These are phyloP conservation scores for Poecilobothrus nobilitatus DNA, from an alignment of 2,888 invertebrate genomes.

Conservation along the genomic window DNA sequence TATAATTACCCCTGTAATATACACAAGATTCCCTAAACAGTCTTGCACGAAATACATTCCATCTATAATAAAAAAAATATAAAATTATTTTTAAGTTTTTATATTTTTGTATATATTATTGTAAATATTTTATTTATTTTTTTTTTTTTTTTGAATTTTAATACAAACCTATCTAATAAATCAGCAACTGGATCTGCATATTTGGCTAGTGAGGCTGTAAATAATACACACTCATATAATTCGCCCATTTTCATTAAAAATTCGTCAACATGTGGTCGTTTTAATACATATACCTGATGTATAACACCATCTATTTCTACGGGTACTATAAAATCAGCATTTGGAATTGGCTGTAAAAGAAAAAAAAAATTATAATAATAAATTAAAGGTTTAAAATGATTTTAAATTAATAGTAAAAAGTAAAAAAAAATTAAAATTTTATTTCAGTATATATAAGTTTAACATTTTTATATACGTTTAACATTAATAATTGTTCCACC, in stretches of 20 bases:
- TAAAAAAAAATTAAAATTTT: too few relatives aligned
- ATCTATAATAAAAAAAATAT: constrained; percentile 48
- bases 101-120: background rate
- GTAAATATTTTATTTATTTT: background rate
- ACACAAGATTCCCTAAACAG: constrained; percentile 99
- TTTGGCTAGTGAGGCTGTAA: constrained; percentile 98
- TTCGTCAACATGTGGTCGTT: constrained; percentile 98
- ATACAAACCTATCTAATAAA: constrained; percentile 69
- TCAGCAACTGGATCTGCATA: constrained; percentile 99
- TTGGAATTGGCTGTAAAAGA: constrained; percentile 84
- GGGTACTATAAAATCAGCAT: constrained; percentile 99
- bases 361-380: constrained; percentile 13
- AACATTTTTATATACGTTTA: too few relatives aligned
- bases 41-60: constrained; percentile 92
- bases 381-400: too few relatives aligned
- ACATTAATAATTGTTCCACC: too few relatives aligned
- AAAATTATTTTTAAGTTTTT: constrained; percentile 11
- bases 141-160: background rate
- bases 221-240: constrained; percentile 97
- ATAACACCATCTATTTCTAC: constrained; percentile 99
- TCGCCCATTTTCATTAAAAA: constrained; percentile 97
- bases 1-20: constrained; percentile 99
- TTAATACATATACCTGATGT: constrained; percentile 97
- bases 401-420: too few relatives aligned
- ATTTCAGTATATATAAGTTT: too few relatives aligned